Evolutionary conservation across 2,113 vertebrate species (phyloP).

Genomic region (Orientallactaga bullata): DNA sequence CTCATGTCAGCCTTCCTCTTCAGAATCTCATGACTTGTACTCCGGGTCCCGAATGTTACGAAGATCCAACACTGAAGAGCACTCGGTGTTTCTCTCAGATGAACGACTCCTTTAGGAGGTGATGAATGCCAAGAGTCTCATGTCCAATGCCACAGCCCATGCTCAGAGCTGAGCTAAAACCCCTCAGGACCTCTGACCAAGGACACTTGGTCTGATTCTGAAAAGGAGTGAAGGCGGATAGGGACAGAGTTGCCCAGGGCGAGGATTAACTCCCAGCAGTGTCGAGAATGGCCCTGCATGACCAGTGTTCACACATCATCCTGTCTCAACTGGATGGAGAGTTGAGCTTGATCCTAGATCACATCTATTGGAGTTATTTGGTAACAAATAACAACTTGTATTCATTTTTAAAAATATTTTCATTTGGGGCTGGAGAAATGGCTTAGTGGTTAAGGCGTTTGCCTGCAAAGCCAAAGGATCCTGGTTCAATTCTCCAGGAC

Average conservation of each 20-base stretch:
- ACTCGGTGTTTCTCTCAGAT: neutral
- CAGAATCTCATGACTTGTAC: neutral
- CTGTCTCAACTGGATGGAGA: neutral
- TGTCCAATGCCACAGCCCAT: neutral
- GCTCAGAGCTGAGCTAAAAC: neutral
- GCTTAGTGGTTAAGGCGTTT: too few relatives aligned
- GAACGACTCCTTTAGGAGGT: neutral
- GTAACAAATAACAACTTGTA: neutral
- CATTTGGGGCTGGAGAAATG: neutral
- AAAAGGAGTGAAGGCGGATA: neutral
- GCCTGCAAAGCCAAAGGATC: too few relatives aligned
- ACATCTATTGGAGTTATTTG: neutral
- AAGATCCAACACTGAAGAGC: conserved; percentile 16
- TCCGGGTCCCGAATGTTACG: neutral
- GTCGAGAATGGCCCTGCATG: neutral
- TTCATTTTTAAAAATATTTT: neutral
- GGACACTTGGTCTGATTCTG: neutral
- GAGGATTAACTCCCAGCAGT: neutral
- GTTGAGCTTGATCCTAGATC: neutral
- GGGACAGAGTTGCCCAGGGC: neutral
- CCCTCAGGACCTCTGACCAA: neutral
- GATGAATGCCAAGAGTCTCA: neutral
- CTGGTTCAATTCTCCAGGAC: too few relatives aligned
- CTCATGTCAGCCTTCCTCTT: neutral
- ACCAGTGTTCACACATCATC: neutral